Conservation (phyloP, 2,888 invertebrate genomes). For the Phaedon cochleariae region DNA sequence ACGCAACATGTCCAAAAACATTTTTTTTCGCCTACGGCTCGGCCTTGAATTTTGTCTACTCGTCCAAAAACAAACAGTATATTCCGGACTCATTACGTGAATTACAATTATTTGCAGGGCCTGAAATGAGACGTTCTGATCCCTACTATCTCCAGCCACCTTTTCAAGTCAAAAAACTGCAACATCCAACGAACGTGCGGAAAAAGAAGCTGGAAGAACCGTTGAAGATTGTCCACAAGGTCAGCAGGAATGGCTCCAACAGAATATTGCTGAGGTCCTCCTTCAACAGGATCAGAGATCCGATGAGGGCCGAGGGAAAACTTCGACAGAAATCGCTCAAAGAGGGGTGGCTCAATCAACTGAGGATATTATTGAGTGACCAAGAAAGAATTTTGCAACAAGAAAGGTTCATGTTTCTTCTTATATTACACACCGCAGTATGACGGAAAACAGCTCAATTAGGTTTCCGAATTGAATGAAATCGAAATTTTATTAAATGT, state of each 20-base stretch:
- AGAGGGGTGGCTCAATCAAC: slow-evolving; percentile 66
- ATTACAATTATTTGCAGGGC: no score
- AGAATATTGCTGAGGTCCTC: slow-evolving; percentile 60
- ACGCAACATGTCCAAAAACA: no score
- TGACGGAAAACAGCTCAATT: no score
- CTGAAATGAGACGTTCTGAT: neutral
- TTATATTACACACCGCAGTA: no score
- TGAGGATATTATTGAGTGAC: slow-evolving; percentile 65
- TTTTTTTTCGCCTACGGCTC: no score
- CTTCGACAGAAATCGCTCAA: slow-evolving; percentile 61
- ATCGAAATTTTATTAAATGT: no score
- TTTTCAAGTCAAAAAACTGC: slow-evolving; percentile 40
- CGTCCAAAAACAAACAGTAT: no score
- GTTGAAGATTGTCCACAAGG: slow-evolving; percentile 51
- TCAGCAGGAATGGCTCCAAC: slow-evolving; percentile 52
- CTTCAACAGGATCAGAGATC: slow-evolving; percentile 57
- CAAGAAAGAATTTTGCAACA: slow-evolving; percentile 69
- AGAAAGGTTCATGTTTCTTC: no score
- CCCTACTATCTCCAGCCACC: slow-evolving; percentile 27
- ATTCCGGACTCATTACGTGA: no score
- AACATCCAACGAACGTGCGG: slow-evolving; percentile 18
- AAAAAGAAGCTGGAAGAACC: slow-evolving; percentile 34
- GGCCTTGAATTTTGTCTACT: no score
- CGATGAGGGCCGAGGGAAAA: slow-evolving; percentile 22
- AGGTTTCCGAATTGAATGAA: no score